Evolutionary conservation across 23 tunicate species (phyloP), one percentile per base, ranked within the genome.

Genomic region (Corella eumyota): DNA sequence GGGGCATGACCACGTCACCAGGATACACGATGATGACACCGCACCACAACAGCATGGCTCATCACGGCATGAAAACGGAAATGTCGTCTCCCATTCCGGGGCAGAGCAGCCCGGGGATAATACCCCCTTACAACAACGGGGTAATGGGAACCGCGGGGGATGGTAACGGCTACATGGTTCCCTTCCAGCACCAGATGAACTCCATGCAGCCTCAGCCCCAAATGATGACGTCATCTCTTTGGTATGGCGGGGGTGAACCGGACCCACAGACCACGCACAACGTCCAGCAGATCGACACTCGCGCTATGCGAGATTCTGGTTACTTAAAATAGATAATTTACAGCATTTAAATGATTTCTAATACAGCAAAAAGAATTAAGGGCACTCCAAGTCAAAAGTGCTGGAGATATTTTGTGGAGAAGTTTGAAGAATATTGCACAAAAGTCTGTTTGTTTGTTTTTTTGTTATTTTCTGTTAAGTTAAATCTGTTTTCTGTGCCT

Each of bases 161-260:
- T 19, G 70, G 56, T 2, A 48, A 53, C 63, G 35, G 24, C 52
- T 56, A 40, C 65, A 67, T 61, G 34, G 34, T 56, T 34, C 61
- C 73, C 58, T 45, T 38, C 20, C 80, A 23, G 26, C 60, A 64
- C 34, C 77, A 73, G 32, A 77, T 58, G 28, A 66, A 76, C 21
- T 35, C 73, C 28, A 56, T 66, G 55, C 90, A 65, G 3, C 90
- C 65, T 34, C 78, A 79, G 20, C 55, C 61, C 2, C 52, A 45
- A 40, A 75, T 84, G 94, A 65, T 72, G 76, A 25, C 60, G 26
- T 62, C 72, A 0, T 40, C 75, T 7, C 64, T 84, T 58, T 84
- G 94, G 94, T 84, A 84, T 56, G 47, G 83, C 22, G 94, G 94
- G 1, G 45, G 56, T 5, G 94, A 84, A 27, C 36, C 47, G 35